phyloP scores from a whole-genome alignment of 2,113 vertebrate species.

The Campylomormyrus tamandua region DNA sequence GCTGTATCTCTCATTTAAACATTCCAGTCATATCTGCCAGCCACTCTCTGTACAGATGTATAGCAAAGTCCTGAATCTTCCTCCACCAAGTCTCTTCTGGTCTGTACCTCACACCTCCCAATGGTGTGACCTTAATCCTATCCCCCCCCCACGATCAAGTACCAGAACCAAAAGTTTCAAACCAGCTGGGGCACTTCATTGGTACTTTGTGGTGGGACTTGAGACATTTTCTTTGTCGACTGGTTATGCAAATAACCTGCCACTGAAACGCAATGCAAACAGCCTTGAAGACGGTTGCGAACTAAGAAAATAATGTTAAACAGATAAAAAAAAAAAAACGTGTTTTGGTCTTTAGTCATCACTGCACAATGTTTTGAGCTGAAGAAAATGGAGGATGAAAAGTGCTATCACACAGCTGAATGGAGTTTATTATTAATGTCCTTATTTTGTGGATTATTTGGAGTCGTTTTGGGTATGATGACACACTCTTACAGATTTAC shows the following conservation, averaged over 20 bases:
- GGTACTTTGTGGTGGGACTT: too few relatives aligned
- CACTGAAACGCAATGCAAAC: too few relatives aligned
- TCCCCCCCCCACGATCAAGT: background rate
- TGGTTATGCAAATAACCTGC: too few relatives aligned
- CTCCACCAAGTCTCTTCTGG: background rate
- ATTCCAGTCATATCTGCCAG: background rate
- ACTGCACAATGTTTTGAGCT: background rate
- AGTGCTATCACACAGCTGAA: background rate
- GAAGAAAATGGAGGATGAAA: background rate
- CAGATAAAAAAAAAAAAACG: too few relatives aligned
- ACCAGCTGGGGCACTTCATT: too few relatives aligned
- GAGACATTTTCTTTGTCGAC: too few relatives aligned
- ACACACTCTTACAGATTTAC: background rate
- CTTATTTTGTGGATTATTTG: background rate
- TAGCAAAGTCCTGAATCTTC: background rate
- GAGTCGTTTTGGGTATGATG: background rate
- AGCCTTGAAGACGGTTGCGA: too few relatives aligned
- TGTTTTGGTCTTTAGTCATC: background rate
- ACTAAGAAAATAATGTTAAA: too few relatives aligned
- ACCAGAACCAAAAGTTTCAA: too few relatives aligned
- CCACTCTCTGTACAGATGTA: background rate
- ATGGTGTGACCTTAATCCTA: background rate
- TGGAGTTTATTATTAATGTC: background rate
- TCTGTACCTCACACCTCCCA: background rate
- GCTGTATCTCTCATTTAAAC: background rate